A percentile compares a stretch with the other conserved stretches of the same genome.
These are phyloP conservation scores for Leptarthrus brevirostris DNA, from an alignment of 2,888 invertebrate species.

Conservation along the genomic window DNA sequence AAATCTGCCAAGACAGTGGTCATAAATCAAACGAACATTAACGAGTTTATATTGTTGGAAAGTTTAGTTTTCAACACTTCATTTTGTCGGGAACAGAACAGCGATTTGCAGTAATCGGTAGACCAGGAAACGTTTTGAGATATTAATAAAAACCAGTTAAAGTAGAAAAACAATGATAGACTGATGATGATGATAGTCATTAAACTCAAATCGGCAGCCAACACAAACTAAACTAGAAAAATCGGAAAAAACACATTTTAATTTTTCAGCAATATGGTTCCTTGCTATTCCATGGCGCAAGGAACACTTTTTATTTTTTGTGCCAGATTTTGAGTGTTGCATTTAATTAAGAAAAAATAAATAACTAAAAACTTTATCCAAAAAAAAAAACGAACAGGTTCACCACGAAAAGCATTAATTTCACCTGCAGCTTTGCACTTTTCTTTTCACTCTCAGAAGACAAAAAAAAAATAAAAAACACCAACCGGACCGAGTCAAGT, in stretches of 20 bases:
- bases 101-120: not conserved
- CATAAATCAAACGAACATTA: slow-evolving; percentile 33
- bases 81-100: slow-evolving; percentile 3
- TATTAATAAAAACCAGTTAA: not conserved
- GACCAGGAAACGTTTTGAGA: slow-evolving; percentile 12
- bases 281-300: slow-evolving; percentile 58
- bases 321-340: not conserved
- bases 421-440: not conserved
- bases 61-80: slow-evolving; percentile 25
- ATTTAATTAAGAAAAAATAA: not conserved
- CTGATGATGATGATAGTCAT: not conserved
- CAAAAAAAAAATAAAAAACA: no score
- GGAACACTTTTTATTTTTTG: slow-evolving; percentile 50
- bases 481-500: no score
- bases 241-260: not conserved
- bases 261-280: not conserved
- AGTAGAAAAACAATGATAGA: not conserved
- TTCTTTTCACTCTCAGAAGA: not conserved
- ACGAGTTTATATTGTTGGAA: slow-evolving; percentile 31
- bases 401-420: not conserved
- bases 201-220: not conserved
- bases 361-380: not conserved
- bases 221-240: not conserved
- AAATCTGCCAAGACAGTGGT: slow-evolving; percentile 6
- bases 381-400: no score